Evolutionary conservation across 2,797 vertebrate genomes (phyloP), one percentile per base, ranked within the genome.

Genomic region (Crenuchus spilurus): DNA sequence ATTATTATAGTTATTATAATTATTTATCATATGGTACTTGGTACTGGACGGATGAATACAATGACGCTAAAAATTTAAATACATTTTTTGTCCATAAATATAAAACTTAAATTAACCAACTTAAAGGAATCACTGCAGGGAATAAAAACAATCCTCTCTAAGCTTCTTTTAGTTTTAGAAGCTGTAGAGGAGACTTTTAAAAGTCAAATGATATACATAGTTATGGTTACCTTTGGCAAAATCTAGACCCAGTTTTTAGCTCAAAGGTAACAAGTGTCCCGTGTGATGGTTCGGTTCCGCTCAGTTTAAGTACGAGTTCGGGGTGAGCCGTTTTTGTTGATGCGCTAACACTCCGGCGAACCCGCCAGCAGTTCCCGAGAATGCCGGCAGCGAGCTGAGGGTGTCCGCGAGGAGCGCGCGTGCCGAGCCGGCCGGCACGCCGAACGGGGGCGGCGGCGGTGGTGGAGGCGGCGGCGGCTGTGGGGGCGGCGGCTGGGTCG

Each of bases 151-250:
- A n/a, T n/a, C n/a, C n/a, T n/a, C n/a, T n/a, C n/a, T n/a, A n/a
- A n/a, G n/a, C n/a, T n/a, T n/a, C n/a, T n/a, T n/a, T n/a, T n/a
- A n/a, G n/a, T n/a, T n/a, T n/a, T n/a, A n/a, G n/a, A n/a, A n/a
- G n/a, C n/a, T n/a, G n/a, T n/a, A n/a, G n/a, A n/a, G n/a, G n/a
- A n/a, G n/a, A n/a, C n/a, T n/a, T n/a, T n/a, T n/a, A n/a, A n/a
- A n/a, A n/a, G n/a, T n/a, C n/a, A n/a, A n/a, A n/a, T n/a, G n/a
- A n/a, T n/a, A n/a, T n/a, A n/a, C n/a, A n/a, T n/a, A n/a, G n/a
- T n/a, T n/a, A n/a, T n/a, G n/a, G 88, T 92, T 87, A 89, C 88
- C 89, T 90, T 90, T 87, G 91, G 89, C 82, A 87, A 89, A n/a
- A 82, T 88, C 85, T 89, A 88, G 84, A 87, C 80, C 55, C 65